A percentile compares a stretch with the other conserved stretches of the same genome.
phyloP scores from a whole-genome alignment of 2,797 vertebrate genomes.

The Lithobates pipiens region DNA sequence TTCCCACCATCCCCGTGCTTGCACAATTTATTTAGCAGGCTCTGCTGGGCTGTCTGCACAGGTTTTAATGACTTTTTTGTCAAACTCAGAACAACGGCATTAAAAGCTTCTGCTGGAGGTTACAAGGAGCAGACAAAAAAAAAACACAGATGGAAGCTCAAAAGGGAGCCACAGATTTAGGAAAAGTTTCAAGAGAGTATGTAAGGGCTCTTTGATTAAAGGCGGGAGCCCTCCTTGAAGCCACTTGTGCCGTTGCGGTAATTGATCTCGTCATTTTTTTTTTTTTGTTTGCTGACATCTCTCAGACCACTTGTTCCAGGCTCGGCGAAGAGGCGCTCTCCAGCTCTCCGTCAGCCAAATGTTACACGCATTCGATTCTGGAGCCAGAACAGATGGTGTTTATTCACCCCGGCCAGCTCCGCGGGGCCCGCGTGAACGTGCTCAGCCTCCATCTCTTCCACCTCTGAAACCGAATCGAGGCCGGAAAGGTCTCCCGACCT shows the following conservation, averaged over 20 bases:
- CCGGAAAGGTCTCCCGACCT: background rate
- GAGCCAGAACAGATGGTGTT: slow-evolving; percentile 53
- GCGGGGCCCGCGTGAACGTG: background rate
- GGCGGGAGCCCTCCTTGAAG: background rate
- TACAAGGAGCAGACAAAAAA: too few species aligned
- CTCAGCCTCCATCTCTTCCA: background rate
- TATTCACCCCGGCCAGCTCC: slow-evolving; percentile 18
- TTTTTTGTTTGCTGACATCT: slow-evolving; percentile 27
- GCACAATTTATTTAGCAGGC: too few species aligned
- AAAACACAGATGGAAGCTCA: too few species aligned
- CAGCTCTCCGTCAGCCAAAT: slow-evolving; percentile 25
- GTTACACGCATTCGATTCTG: slow-evolving; percentile 40
- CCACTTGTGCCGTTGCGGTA: background rate
- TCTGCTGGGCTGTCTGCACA: too few species aligned
- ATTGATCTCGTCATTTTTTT: background rate
- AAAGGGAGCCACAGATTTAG: too few species aligned
- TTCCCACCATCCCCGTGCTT: too few species aligned
- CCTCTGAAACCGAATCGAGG: background rate
- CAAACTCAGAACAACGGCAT: too few species aligned
- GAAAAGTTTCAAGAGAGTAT: too few species aligned
- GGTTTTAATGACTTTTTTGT: too few species aligned
- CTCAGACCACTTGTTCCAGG: slow-evolving; percentile 33
- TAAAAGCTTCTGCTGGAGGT: too few species aligned
- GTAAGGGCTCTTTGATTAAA: too few species aligned
- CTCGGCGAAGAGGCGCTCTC: slow-evolving; percentile 26